Evolutionary conservation across 2,113 vertebrate genomes (phyloP).

Genomic region (Macquaria australasica): DNA sequence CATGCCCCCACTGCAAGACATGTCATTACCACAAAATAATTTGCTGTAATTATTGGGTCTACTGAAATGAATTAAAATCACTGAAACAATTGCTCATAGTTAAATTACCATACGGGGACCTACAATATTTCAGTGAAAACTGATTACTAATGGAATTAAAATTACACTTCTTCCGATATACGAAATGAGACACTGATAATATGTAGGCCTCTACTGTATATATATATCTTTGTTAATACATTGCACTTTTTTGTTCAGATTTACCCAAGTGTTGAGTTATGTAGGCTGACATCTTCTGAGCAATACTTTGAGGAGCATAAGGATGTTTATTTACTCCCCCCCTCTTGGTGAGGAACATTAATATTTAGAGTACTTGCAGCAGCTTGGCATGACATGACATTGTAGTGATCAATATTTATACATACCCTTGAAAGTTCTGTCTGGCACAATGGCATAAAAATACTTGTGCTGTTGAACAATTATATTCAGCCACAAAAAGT

Average conservation of each 20-base stretch:
- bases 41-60: background rate
- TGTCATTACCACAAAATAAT: constrained; percentile 19
- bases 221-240: constrained; percentile 43
- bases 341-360: background rate
- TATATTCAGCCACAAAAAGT: constrained; percentile 8
- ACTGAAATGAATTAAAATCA: background rate
- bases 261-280: constrained; percentile 29
- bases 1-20: constrained; percentile 26
- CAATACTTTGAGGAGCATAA: constrained; percentile 37
- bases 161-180: constrained; percentile 7
- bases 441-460: background rate
- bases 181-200: constrained; percentile 22
- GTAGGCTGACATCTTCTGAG: constrained; percentile 35
- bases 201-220: constrained; percentile 42
- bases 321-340: background rate
- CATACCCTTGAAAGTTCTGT: background rate
- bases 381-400: constrained; percentile 30
- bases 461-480: background rate
- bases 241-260: constrained; percentile 53
- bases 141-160: constrained; percentile 25
- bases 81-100: constrained; percentile 1
- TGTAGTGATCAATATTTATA: constrained; percentile 32
- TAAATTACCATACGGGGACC: background rate
- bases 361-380: constrained; percentile 18
- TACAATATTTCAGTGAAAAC: constrained; percentile 9